phyloP scores from a whole-genome alignment of 2,113 vertebrate species.

The Pimephales promelas region DNA sequence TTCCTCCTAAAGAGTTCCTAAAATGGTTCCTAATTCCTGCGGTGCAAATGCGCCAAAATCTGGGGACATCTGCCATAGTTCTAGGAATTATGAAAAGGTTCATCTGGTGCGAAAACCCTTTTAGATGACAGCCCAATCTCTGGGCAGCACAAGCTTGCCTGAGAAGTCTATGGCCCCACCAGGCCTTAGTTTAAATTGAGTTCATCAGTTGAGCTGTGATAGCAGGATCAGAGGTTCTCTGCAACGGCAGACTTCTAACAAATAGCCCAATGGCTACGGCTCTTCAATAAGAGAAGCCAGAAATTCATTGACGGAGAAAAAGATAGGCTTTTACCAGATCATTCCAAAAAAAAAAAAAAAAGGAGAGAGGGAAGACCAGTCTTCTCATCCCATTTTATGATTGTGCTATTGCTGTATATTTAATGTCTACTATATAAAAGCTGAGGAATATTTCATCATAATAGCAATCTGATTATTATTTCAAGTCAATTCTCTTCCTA shows the following conservation, averaged over 20 bases:
- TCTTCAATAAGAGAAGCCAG: conserved; percentile 37
- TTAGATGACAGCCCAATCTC: conserved; percentile 54
- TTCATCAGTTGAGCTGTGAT: conserved; percentile 60
- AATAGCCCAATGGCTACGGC: conserved; percentile 50
- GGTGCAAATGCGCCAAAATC: too few relatives aligned
- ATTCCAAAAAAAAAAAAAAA: conserved; percentile 26
- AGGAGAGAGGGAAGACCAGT: neutral
- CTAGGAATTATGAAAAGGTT: too few relatives aligned
- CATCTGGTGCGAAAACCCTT: too few relatives aligned
- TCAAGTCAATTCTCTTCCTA: conserved; percentile 56
- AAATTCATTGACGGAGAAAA: conserved; percentile 40
- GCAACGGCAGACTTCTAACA: conserved; percentile 43
- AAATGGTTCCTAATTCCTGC: too few relatives aligned
- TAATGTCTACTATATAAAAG: conserved; percentile 53
- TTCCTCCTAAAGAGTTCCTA: too few relatives aligned
- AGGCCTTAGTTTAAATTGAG: conserved; percentile 61
- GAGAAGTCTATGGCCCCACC: conserved; percentile 45
- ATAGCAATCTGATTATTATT: conserved; percentile 59
- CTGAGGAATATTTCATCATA: conserved; percentile 39
- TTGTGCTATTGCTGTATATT: conserved; percentile 43
- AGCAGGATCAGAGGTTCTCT: conserved; percentile 49
- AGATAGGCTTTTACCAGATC: conserved; percentile 38
- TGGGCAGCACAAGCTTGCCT: conserved; percentile 42
- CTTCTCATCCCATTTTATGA: conserved; percentile 48
- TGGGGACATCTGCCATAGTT: too few relatives aligned